A percentile compares a stretch with the other conserved stretches of the same genome.
These are phyloP conservation scores for Pogonocherus hispidulus DNA, from an alignment of 2,888 invertebrate genomes.

Conservation along the genomic window DNA sequence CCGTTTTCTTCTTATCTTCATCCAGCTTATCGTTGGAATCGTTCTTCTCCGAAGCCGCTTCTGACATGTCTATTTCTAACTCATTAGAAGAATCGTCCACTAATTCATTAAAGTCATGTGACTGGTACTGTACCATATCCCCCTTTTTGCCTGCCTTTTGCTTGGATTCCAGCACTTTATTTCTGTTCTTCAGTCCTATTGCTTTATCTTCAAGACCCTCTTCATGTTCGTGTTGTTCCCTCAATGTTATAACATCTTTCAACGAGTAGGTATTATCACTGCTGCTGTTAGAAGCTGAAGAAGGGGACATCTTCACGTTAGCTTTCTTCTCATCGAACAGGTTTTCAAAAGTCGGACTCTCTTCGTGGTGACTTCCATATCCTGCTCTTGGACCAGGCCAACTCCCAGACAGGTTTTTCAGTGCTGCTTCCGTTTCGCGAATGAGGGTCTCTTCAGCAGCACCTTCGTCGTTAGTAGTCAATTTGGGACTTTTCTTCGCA, in stretches of 20 bases:
- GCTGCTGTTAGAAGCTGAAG: constrained; percentile 74
- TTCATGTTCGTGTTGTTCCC: constrained; percentile 64
- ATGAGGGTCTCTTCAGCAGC: constrained; percentile 86
- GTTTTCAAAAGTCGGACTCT: constrained; percentile 86
- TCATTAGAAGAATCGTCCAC: constrained; percentile 85
- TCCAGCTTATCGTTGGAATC: constrained; percentile 73
- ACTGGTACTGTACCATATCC: constrained; percentile 72
- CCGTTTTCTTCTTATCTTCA: constrained; percentile 69
- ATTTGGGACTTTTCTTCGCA: constrained; percentile 69
- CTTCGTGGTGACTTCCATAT: constrained; percentile 79
- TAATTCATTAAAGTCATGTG: constrained; percentile 82
- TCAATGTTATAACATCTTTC: constrained; percentile 75
- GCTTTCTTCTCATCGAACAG: constrained; percentile 87
- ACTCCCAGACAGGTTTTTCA: constrained; percentile 88
- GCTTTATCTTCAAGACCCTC: constrained; percentile 54
- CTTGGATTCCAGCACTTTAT: constrained; percentile 35
- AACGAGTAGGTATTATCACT: constrained; percentile 76
- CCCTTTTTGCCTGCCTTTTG: constrained; percentile 50
- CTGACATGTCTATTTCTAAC: constrained; percentile 84
- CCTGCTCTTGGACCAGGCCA: constrained; percentile 82
- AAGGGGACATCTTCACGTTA: constrained; percentile 75
- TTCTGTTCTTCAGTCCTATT: constrained; percentile 54
- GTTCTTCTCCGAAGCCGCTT: constrained; percentile 77
- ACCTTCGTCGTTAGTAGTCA: constrained; percentile 62
- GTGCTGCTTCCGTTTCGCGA: constrained; percentile 88